phyloP scores from a whole-genome alignment of 2,797 vertebrate genomes.

The Clarias platycephalus region DNA sequence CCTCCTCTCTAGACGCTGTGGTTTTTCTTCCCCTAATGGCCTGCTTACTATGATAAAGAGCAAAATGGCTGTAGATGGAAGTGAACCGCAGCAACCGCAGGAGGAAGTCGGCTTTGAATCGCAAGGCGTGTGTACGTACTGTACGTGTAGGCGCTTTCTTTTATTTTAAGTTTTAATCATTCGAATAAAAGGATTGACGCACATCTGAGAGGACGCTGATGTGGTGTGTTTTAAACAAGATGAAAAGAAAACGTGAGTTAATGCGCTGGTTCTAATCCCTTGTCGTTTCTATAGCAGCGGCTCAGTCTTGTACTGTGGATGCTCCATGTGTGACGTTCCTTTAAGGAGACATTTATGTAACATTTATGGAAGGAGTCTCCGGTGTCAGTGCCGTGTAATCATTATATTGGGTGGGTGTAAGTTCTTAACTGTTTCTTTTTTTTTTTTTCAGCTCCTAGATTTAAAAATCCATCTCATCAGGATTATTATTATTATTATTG shows the following conservation, averaged over 20 bases:
- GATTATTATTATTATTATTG: too few relatives aligned
- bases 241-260: too few relatives aligned
- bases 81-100: conserved; percentile 8
- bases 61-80: conserved; percentile 6
- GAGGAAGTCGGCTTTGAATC: neutral
- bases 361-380: too few relatives aligned
- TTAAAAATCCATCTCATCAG: too few relatives aligned
- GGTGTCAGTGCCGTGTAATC: neutral
- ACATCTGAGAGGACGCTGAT: neutral
- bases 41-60: neutral
- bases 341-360: neutral
- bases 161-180: neutral
- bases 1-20: conserved; percentile 1
- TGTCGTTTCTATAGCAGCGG: neutral
- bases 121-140: neutral
- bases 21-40: conserved; percentile 17
- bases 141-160: neutral
- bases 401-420: neutral
- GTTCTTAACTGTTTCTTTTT: neutral
- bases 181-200: neutral
- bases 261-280: neutral
- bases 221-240: neutral
- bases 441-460: too few relatives aligned
- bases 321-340: neutral
- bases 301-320: neutral